Percentiles rank a stretch among this genome's conserved stretches.
Conservation (phyloP, 2,797 vertebrate species). For the Chelidonichthys spinosus region DNA sequence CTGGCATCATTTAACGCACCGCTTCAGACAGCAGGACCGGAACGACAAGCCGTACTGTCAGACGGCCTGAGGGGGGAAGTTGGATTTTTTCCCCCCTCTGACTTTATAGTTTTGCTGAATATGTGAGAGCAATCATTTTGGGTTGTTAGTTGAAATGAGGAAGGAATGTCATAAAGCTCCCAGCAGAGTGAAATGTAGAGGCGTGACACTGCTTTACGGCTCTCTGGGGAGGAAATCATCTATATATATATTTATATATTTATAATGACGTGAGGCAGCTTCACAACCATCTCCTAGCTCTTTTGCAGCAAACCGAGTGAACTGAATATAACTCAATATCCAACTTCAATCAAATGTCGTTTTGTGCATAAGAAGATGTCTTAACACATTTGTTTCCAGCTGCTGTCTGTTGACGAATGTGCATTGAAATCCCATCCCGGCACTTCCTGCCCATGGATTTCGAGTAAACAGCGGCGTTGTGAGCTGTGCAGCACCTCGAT, state of each 20-base stretch:
- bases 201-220: slow-evolving; percentile 27
- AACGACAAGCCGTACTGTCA: slow-evolving; percentile 24
- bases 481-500: neutral
- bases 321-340: slow-evolving; percentile 6
- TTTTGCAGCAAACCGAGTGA: neutral
- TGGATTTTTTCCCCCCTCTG: neutral
- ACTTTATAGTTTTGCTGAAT: slow-evolving; percentile 52
- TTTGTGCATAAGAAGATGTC: neutral
- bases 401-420: neutral
- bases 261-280: slow-evolving; percentile 3
- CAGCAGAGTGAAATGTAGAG: slow-evolving; percentile 39
- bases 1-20: slow-evolving; percentile 48
- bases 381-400: neutral
- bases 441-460: too few relatives aligned
- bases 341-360: slow-evolving; percentile 3
- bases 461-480: too few relatives aligned
- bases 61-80: slow-evolving; percentile 19
- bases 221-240: slow-evolving; percentile 14
- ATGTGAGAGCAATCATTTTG: slow-evolving; percentile 51
- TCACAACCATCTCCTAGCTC: neutral
- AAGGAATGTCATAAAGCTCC: slow-evolving; percentile 40
- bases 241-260: slow-evolving; percentile 7
- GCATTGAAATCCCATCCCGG: neutral
- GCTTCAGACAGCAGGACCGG: slow-evolving; percentile 39
- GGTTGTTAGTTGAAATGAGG: slow-evolving; percentile 50